Conservation (phyloP, 1,140 invertebrate genomes). For the Probaryconus sp. region DNA sequence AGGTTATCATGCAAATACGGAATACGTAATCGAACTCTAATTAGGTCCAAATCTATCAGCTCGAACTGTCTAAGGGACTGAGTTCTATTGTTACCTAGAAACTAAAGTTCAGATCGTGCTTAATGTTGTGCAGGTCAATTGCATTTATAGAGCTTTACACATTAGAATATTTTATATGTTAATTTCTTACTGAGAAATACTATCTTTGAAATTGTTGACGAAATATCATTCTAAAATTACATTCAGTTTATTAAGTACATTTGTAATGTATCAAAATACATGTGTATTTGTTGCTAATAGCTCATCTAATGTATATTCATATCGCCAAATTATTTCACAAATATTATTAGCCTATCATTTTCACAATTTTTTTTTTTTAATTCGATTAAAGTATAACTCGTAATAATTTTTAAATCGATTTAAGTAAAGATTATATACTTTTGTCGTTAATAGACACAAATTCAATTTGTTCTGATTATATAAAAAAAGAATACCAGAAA, state of each 20-base stretch:
- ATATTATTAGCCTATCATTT: no score
- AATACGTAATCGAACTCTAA: slow-evolving; percentile 41
- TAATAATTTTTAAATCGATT: slow-evolving; percentile 34
- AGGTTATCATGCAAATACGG: slow-evolving; percentile 40
- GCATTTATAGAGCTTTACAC: slow-evolving; percentile 44
- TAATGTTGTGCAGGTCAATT: slow-evolving; percentile 56
- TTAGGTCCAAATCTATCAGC: slow-evolving; percentile 54
- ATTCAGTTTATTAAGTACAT: no score
- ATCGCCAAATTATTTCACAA: no score
- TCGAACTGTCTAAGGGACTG: slow-evolving; percentile 41
- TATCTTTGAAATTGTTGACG: no score
- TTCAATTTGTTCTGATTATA: slow-evolving; percentile 72
- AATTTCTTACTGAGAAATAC: slow-evolving; percentile 46
- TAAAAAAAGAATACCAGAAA: slow-evolving; percentile 51
- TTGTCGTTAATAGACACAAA: slow-evolving; percentile 61
- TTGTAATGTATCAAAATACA: no score
- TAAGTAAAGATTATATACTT: slow-evolving; percentile 1
- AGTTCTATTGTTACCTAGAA: slow-evolving; percentile 48
- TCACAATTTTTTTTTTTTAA: slow-evolving; percentile 40
- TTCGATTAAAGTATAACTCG: slow-evolving; percentile 66
- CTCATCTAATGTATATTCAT: no score
- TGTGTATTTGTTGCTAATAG: no score
- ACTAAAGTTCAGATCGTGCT: slow-evolving; percentile 50
- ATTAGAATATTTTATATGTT: slow-evolving; percentile 40
- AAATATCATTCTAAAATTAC: no score